phyloP scores from a whole-genome alignment of 2,888 invertebrate genomes.

The Macrophya alboannulata region DNA sequence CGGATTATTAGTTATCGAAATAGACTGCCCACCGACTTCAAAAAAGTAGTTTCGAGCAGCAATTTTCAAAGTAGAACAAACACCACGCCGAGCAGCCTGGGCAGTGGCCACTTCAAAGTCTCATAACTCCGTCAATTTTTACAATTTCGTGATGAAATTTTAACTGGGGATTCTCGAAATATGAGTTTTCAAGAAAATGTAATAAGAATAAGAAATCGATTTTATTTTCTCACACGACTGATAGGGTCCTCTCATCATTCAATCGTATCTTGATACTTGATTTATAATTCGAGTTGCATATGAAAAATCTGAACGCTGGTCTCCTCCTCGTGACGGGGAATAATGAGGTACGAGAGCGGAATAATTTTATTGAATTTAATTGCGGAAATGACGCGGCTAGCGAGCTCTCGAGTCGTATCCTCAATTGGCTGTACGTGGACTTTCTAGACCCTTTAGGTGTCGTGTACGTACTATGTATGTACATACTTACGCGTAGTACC shows the following conservation, averaged over 20 bases:
- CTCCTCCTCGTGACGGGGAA: not conserved
- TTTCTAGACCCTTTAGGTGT: conserved; percentile 52
- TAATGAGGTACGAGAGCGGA: conserved; percentile 50
- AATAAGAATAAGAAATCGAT: too few relatives aligned
- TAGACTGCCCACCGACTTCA: too few relatives aligned
- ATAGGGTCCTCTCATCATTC: not conserved
- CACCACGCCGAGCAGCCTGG: too few relatives aligned
- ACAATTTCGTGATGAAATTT: too few relatives aligned
- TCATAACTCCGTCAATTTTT: too few relatives aligned
- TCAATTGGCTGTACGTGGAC: conserved; percentile 58
- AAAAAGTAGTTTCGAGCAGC: too few relatives aligned
- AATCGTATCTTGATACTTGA: not conserved
- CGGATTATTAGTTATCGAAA: too few relatives aligned
- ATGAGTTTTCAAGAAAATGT: too few relatives aligned
- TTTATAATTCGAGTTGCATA: not conserved
- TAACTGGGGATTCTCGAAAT: too few relatives aligned
- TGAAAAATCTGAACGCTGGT: not conserved
- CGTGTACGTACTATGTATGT: not conserved
- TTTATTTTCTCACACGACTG: too few relatives aligned
- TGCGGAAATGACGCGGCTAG: conserved; percentile 57
- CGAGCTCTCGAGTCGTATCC: conserved; percentile 50
- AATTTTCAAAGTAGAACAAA: too few relatives aligned
- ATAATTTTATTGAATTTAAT: conserved; percentile 60
- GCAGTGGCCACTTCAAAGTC: too few relatives aligned
- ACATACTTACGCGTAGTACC: not conserved